Base-by-base conservation (phyloP, 2,113 vertebrate species). In the Vulpes ferrilata region DNA sequence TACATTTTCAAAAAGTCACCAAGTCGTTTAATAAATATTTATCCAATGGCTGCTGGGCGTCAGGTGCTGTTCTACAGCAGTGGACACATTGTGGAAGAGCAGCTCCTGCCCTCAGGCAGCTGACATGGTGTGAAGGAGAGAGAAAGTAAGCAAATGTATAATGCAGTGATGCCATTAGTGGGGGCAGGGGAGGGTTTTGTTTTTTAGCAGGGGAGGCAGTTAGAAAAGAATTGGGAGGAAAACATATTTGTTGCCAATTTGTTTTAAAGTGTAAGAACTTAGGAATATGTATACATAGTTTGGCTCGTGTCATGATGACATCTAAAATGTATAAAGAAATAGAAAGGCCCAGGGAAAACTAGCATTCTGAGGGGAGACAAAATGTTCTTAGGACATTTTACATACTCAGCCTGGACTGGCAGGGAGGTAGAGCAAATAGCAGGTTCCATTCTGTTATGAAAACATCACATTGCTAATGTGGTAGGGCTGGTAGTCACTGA, bases 241-340 rank as follows among this genome's bases (percentile, higher is more conserved):
- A 87, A 87, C 74, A 84, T 65, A 80, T 76, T 93, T 23, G 84
- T 86, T 86, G 74, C 38, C 89, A 79, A 27, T 81, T 86, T 95
- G 3, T 93, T 74, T 88, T 84, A 80, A 88, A 93, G 19, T 57
- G 7, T 80, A 93, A 96, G 32, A 85, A 73, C 20, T 23, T 79
- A 74, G 83, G 71, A 65, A 51, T 95, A 35, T 62, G 2, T 78
- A 43, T 67, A 74, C 6, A 55, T 59, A 85, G n/a, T 94, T 94
- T 97, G 79, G 62, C 15, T 94, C 71, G 35, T 43, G 88, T 38
- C 81, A 67, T 93, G 55, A 73, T 93, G 90, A 93, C 12, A 67
- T 86, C 35, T 95, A 57, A 82, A 78, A 67, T 27, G 59, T 65
- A 53, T 59, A 86, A 59, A 74, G 32, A 90, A 55, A 53, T 88